phyloP scores from a whole-genome alignment of 2,888 invertebrate genomes.

The Aspidiotus rigidus region DNA sequence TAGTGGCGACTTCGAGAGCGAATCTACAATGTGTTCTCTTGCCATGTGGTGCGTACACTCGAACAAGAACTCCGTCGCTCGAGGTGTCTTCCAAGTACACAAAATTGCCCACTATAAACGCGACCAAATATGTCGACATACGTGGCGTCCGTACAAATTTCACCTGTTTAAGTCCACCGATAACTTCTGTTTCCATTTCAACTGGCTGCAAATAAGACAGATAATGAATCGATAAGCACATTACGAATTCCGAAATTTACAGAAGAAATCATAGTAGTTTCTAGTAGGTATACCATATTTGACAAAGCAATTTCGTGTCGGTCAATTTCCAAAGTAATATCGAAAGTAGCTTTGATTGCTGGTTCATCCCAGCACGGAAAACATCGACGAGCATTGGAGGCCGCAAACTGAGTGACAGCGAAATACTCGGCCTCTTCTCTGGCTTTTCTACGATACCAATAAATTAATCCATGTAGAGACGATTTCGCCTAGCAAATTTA shows the following conservation, averaged over 20 bases:
- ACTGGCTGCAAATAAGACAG: slow-evolving; percentile 43
- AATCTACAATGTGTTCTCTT: slow-evolving; percentile 87
- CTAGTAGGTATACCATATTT: slow-evolving; percentile 75
- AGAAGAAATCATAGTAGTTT: background rate
- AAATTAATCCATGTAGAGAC: background rate
- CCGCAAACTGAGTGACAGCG: slow-evolving; percentile 86
- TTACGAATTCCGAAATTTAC: background rate
- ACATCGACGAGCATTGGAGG: slow-evolving; percentile 81
- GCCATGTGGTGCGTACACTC: slow-evolving; percentile 79
- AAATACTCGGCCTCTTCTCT: slow-evolving; percentile 69
- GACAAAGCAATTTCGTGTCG: slow-evolving; percentile 78
- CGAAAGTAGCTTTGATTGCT: slow-evolving; percentile 87
- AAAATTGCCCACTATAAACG: slow-evolving; percentile 88
- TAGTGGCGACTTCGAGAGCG: slow-evolving; percentile 83
- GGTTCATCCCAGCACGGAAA: slow-evolving; percentile 99
- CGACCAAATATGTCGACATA: slow-evolving; percentile 93
- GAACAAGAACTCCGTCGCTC: slow-evolving; percentile 67
- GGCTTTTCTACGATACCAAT: slow-evolving; percentile 3
- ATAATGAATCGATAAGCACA: background rate
- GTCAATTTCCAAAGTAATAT: slow-evolving; percentile 67
- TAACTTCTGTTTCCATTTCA: slow-evolving; percentile 39
- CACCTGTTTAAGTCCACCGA: slow-evolving; percentile 48
- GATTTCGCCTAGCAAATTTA: background rate
- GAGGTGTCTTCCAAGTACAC: slow-evolving; percentile 82
- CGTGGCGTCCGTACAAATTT: slow-evolving; percentile 76